Conservation (phyloP, 2,113 vertebrate genomes). For the Heteronetta atricapilla region DNA sequence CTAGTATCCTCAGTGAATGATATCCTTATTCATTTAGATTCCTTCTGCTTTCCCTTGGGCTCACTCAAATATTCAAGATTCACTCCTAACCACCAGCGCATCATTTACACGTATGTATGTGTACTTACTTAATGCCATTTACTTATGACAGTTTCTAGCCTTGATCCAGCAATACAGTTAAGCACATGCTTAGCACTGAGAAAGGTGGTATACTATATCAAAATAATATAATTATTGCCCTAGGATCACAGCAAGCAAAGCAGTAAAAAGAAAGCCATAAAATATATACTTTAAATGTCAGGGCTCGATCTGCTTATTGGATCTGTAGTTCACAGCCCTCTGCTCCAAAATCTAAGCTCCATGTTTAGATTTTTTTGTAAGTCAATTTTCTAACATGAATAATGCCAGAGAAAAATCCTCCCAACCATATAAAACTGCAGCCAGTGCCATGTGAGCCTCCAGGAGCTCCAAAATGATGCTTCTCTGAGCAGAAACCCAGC, state of each 20-base stretch:
- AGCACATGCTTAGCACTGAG: not conserved
- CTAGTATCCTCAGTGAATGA: not conserved
- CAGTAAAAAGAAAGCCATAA: not conserved
- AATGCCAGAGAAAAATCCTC: not conserved
- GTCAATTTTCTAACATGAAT: not conserved
- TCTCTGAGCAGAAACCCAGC: not conserved
- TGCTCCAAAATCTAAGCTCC: not conserved
- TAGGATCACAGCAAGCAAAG: not conserved
- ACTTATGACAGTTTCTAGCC: not conserved
- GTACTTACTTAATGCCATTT: fast-evolving
- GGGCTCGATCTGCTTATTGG: not conserved
- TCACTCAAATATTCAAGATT: not conserved
- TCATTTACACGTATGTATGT: fast-evolving
- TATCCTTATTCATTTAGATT: not conserved
- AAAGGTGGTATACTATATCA: not conserved
- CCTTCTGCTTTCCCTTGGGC: not conserved
- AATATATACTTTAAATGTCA: not conserved
- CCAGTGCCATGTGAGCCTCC: not conserved
- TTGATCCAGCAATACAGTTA: not conserved
- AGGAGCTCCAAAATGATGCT: not conserved
- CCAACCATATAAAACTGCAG: not conserved
- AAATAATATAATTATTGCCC: not conserved
- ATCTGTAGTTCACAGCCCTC: fast-evolving
- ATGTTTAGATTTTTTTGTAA: not conserved
- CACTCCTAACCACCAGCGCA: not conserved